A percentile compares a stretch with the other conserved stretches of the same genome.
Evolutionary conservation across 2,113 vertebrate species (phyloP).

Genomic region (Hiodon alosoides): DNA sequence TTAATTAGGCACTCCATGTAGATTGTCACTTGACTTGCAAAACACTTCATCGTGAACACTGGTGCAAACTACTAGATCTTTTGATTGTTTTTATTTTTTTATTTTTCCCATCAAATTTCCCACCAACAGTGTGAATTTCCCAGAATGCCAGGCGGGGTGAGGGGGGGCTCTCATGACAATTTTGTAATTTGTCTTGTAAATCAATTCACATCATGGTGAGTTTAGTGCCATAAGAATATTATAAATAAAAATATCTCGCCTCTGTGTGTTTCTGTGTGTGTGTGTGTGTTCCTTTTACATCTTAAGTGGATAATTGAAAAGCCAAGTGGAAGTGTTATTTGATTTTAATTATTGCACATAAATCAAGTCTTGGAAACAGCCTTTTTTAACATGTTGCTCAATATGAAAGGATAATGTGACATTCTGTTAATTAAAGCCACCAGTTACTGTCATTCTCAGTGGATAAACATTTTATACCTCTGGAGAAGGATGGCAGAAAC

Average conservation of each 20-base stretch:
- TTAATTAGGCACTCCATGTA: conserved; percentile 60
- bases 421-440: conserved; percentile 49
- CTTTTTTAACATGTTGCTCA: conserved; percentile 36
- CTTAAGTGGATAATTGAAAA: conserved; percentile 41
- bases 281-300: conserved; percentile 18
- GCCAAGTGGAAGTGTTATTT: conserved; percentile 37
- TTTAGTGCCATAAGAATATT: conserved; percentile 11
- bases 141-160: conserved; percentile 40
- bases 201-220: conserved; percentile 40
- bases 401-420: conserved; percentile 47
- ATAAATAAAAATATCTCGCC: neutral
- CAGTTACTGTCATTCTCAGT: conserved; percentile 39
- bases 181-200: conserved; percentile 19
- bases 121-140: conserved; percentile 29
- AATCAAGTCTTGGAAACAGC: conserved; percentile 36
- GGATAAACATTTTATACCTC: conserved; percentile 40
- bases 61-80: conserved; percentile 10
- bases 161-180: conserved; percentile 43
- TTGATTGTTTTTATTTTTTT: neutral
- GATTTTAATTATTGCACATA: conserved; percentile 43
- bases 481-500: conserved; percentile 3
- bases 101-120: conserved; percentile 24
- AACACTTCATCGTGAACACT: conserved; percentile 46
- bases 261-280: conserved; percentile 8
- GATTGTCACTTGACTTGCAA: conserved; percentile 51